phyloP scores from a whole-genome alignment of 2,888 invertebrate genomes.

The Trachelus iudaicus region DNA sequence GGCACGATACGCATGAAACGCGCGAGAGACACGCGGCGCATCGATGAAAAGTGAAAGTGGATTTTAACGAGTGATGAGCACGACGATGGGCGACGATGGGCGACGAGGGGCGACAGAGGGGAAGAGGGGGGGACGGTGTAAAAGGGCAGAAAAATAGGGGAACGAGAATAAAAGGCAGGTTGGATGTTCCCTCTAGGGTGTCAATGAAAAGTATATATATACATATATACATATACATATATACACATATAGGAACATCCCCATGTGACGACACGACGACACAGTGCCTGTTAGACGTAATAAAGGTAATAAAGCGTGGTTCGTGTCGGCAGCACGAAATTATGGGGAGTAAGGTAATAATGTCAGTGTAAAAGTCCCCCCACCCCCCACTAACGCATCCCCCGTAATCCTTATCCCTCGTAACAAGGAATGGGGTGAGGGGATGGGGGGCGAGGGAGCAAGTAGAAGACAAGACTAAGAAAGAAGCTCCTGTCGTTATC shows the following conservation, averaged over 20 bases:
- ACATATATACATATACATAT: background rate
- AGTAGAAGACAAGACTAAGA: background rate
- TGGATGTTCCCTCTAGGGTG: background rate
- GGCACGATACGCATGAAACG: background rate
- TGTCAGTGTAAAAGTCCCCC: background rate
- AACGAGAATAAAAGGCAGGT: background rate
- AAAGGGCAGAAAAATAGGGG: background rate
- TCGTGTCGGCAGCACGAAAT: background rate
- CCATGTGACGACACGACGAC: background rate
- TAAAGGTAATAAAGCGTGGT: background rate
- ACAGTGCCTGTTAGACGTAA: background rate
- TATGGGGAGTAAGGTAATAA: background rate
- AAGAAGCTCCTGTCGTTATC: background rate
- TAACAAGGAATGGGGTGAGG: background rate
- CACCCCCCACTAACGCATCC: background rate
- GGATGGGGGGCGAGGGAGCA: background rate
- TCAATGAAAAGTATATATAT: background rate
- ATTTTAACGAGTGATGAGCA: background rate
- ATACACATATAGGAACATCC: background rate
- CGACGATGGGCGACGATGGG: conserved; percentile 1
- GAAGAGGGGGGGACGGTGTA: background rate
- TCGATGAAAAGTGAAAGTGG: background rate
- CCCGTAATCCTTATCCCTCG: background rate
- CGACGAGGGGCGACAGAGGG: conserved; percentile 10
- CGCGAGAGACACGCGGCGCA: background rate